Evolutionary conservation across 53 echinoderm and acorn worm species (phyloP).

Genomic region (Zoroaster sp.): DNA sequence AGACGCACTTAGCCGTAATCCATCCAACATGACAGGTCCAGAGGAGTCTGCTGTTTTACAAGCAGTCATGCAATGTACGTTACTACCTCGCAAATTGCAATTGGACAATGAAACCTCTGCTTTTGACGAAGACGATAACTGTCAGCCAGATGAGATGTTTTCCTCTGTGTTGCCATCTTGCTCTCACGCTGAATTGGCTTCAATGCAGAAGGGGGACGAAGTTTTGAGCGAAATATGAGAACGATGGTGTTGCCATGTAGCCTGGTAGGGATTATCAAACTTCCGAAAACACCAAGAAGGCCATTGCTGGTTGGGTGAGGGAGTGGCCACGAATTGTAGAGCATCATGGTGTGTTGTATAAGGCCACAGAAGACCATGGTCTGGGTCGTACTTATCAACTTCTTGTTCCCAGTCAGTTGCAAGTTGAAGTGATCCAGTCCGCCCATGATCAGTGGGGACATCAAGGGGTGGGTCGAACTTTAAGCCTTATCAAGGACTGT

Average conservation of each 20-base stretch:
- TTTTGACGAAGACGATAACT: no score
- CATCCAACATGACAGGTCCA: neutral
- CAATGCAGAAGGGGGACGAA: neutral
- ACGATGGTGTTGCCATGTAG: neutral
- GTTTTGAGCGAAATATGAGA: neutral
- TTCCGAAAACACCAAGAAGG: no score
- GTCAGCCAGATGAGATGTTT: no score
- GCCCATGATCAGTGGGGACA: conserved; percentile 16
- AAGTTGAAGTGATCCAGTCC: neutral
- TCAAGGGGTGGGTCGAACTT: neutral
- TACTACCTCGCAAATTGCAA: no score
- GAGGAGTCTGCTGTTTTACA: no score
- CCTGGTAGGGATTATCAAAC: neutral
- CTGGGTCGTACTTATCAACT: neutral
- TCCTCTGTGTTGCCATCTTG: neutral
- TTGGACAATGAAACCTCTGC: no score
- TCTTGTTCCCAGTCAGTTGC: neutral
- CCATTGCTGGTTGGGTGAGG: neutral
- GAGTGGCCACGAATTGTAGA: neutral
- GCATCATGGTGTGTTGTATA: neutral
- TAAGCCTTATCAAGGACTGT: neutral
- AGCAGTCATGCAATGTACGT: no score
- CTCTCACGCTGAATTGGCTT: neutral
- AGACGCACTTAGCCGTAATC: neutral
- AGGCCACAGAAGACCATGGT: neutral